Percentiles rank a stretch among this genome's conserved stretches.
Evolutionary conservation across 2,888 invertebrate species (phyloP).

Genomic region (Perdita meconis): DNA sequence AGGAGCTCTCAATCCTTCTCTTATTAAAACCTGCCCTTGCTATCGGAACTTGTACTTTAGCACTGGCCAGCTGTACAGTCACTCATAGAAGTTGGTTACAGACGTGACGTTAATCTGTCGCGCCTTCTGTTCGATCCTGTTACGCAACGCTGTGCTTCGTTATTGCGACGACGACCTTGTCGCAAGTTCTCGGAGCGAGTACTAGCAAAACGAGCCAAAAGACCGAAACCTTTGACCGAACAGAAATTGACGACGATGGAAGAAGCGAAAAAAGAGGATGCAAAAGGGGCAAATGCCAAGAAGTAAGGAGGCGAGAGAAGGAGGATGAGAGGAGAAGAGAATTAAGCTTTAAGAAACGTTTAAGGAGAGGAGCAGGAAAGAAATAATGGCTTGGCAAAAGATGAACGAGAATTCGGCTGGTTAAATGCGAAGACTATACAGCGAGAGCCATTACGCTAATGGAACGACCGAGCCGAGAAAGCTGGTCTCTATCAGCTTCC

Average conservation of each 20-base stretch:
- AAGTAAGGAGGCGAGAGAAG: not conserved
- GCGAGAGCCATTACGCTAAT: constrained; percentile 80
- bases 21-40: constrained; percentile 83
- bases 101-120: not conserved
- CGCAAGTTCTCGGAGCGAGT: too few relatives aligned
- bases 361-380: constrained; percentile 23
- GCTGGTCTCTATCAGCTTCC: constrained; percentile 76
- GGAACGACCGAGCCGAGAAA: constrained; percentile 73
- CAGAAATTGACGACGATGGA: too few relatives aligned
- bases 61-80: constrained; percentile 75
- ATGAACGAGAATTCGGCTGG: constrained; percentile 67
- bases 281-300: not conserved
- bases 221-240: too few relatives aligned
- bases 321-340: not conserved
- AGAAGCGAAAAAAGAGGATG: not conserved
- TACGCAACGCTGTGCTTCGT: not conserved
- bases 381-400: constrained; percentile 31
- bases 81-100: constrained; percentile 62
- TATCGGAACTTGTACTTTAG: constrained; percentile 79
- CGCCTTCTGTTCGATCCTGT: not conserved
- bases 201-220: not conserved
- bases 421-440: constrained; percentile 77
- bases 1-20: constrained; percentile 82
- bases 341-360: constrained; percentile 17
- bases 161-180: too few relatives aligned